Conservation (phyloP, 2,888 invertebrate genomes). For the Drosophila aldrichi region DNA sequence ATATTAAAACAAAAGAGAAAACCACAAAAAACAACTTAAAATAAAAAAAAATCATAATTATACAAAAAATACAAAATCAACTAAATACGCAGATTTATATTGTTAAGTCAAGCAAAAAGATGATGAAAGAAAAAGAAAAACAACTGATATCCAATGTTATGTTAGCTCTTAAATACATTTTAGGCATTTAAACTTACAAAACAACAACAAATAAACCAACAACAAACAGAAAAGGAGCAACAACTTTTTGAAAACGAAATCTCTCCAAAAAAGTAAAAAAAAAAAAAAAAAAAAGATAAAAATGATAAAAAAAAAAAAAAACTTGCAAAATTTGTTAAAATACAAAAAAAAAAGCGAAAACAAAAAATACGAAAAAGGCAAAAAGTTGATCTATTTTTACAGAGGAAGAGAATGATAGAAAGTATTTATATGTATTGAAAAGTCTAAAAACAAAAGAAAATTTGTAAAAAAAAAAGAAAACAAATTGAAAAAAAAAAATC, state of each 20-base stretch:
- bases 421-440: conserved; percentile 73
- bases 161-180: conserved; percentile 75
- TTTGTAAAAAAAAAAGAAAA: conserved; percentile 56
- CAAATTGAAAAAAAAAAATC: conserved; percentile 38
- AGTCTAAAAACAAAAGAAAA: conserved; percentile 49
- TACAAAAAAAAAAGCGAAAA: conserved; percentile 51
- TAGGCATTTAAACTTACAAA: conserved; percentile 72
- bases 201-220: conserved; percentile 39
- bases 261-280: conserved; percentile 67
- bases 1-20: conserved; percentile 34
- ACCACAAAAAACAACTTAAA: conserved; percentile 27
- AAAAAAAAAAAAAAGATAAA: conserved; percentile 32
- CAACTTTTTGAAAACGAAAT: conserved; percentile 78
- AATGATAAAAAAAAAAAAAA: conserved; percentile 68
- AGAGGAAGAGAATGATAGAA: conserved; percentile 64
- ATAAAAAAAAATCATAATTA: conserved; percentile 20
- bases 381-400: conserved; percentile 82
- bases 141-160: conserved; percentile 74
- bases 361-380: conserved; percentile 53
- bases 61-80: conserved; percentile 20
- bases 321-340: conserved; percentile 71
- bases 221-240: conserved; percentile 63
- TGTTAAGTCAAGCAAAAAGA: conserved; percentile 63
- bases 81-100: conserved; percentile 66
- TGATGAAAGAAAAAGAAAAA: conserved; percentile 32